phyloP scores from a whole-genome alignment of 2,888 invertebrate genomes.

The Polymixis lichenea region DNA sequence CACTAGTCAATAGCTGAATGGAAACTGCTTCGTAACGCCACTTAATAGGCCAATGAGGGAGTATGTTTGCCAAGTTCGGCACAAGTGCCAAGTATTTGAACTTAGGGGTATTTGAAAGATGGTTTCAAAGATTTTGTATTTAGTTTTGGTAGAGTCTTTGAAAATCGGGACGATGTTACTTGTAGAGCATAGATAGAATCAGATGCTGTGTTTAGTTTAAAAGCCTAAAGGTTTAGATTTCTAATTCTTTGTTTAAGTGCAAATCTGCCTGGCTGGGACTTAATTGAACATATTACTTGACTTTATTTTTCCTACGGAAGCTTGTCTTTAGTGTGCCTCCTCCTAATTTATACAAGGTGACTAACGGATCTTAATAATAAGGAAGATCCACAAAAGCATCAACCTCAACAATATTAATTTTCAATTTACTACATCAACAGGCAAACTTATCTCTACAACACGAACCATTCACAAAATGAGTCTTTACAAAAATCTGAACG shows the following conservation, averaged over 20 bases:
- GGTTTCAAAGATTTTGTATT: conserved; percentile 3
- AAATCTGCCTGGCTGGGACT: background rate
- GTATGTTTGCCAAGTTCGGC: conserved; percentile 42
- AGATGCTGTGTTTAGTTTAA: too few relatives aligned
- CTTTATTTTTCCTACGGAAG: background rate
- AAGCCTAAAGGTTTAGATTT: background rate
- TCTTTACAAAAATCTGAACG: background rate
- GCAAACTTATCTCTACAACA: conserved; percentile 6
- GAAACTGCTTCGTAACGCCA: conserved; percentile 54
- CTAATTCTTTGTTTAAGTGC: background rate
- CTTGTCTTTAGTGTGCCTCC: too few relatives aligned
- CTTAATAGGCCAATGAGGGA: conserved; percentile 53
- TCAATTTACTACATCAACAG: background rate
- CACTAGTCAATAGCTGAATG: conserved; percentile 37
- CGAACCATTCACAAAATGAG: background rate
- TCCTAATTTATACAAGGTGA: background rate
- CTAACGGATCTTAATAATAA: background rate
- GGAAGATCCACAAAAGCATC: background rate
- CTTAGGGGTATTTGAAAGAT: conserved; percentile 25
- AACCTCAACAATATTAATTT: background rate
- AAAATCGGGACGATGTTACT: background rate
- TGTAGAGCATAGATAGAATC: background rate
- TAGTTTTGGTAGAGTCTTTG: conserved; percentile 1
- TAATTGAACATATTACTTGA: too few relatives aligned
- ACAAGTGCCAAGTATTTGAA: conserved; percentile 39